These are phyloP conservation scores for Muntiacus muntjak DNA, from an alignment of 2,113 vertebrate species.

Conservation along the genomic window DNA sequence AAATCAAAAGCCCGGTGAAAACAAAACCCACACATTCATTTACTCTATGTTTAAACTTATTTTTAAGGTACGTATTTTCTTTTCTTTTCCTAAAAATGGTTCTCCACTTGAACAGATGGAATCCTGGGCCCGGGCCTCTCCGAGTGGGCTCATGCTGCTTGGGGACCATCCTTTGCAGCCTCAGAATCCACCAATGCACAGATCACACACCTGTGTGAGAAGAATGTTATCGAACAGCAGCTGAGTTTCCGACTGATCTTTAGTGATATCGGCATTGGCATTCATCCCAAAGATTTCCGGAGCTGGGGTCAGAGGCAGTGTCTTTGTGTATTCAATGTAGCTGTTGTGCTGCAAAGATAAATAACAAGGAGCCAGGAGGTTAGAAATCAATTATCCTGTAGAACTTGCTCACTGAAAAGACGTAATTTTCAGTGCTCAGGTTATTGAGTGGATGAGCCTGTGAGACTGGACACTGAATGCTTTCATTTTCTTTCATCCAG, in stretches of 20 bases:
- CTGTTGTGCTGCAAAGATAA: constrained; percentile 81
- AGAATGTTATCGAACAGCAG: constrained; percentile 88
- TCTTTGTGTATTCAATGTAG: constrained; percentile 88
- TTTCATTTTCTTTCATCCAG: background rate
- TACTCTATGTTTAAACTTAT: background rate
- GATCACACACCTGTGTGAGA: constrained; percentile 85
- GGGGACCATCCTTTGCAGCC: background rate
- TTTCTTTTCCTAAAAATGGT: background rate
- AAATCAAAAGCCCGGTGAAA: background rate
- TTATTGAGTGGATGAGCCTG: background rate
- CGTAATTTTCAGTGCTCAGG: background rate
- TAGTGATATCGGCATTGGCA: constrained; percentile 88
- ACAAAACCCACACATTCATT: background rate
- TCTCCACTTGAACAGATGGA: background rate
- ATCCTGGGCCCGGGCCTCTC: background rate
- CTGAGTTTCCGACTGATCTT: constrained; percentile 90
- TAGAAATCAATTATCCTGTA: background rate
- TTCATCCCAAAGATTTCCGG: constrained; percentile 92
- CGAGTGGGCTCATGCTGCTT: accelerated
- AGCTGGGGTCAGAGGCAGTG: constrained; percentile 85
- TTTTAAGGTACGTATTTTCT: background rate
- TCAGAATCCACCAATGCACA: background rate
- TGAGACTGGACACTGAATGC: background rate
- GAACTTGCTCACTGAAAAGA: background rate
- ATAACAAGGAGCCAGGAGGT: background rate